Evolutionary conservation across 2,888 invertebrate genomes (phyloP).

Genomic region (Nysson spinosus): DNA sequence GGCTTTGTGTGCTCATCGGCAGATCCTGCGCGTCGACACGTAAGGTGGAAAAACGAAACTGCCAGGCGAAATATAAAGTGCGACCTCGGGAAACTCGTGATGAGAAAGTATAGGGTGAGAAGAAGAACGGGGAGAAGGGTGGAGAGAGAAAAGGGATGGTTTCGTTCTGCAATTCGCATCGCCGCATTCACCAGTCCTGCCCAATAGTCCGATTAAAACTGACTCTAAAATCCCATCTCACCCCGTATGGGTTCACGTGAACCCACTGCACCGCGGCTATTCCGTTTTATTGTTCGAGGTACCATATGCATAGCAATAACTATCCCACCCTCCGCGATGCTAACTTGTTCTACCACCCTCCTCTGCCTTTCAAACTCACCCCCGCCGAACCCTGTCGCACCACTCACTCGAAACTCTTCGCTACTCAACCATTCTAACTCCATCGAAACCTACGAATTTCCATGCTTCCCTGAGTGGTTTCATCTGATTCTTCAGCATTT

Average conservation of each 20-base stretch:
- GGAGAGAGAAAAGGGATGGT: conserved; percentile 10
- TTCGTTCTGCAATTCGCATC: conserved; percentile 39
- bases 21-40: conserved; percentile 9
- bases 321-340: conserved; percentile 58
- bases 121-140: conserved; percentile 5
- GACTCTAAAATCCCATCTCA: conserved; percentile 67
- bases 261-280: conserved; percentile 63
- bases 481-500: conserved; percentile 19
- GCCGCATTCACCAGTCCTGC: conserved; percentile 48
- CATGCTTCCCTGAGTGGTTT: conserved; percentile 39
- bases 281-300: conserved; percentile 72
- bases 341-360: conserved; percentile 36
- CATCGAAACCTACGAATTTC: conserved; percentile 52
- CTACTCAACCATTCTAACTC: conserved; percentile 55
- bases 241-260: conserved; percentile 44
- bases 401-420: conserved; percentile 5
- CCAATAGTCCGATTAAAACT: conserved; percentile 71
- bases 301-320: conserved; percentile 75
- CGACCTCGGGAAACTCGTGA: conserved; percentile 42
- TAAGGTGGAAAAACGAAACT: conserved; percentile 1
- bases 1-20: conserved; percentile 2
- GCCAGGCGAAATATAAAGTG: conserved; percentile 29
- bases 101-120: background rate
- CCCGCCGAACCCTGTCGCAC: no score
- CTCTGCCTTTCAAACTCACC: no score